Percentiles rank a stretch among this genome's conserved stretches.
These are phyloP conservation scores for Scaptomyza caliginosa DNA, from an alignment of 2,888 invertebrate genomes.

Conservation along the genomic window DNA sequence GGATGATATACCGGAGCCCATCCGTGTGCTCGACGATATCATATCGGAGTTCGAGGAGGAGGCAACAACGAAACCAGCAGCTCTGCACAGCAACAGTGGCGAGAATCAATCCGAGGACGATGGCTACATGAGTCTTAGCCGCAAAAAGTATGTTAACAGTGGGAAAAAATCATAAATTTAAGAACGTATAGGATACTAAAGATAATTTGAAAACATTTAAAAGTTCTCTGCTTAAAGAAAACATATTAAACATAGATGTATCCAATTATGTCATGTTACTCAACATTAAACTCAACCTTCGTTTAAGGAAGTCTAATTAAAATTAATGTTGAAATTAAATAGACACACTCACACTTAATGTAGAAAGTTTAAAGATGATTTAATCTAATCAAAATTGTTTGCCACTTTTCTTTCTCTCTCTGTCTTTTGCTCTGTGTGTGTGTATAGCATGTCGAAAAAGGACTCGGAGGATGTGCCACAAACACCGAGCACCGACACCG, in stretches of 20 bases:
- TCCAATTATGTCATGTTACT: no score
- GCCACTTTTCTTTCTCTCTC: constrained; percentile 4
- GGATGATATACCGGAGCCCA: constrained; percentile 94
- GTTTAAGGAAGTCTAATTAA: neutral
- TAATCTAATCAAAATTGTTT: constrained; percentile 5
- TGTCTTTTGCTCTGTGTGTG: neutral
- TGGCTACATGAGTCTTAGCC: constrained; percentile 97
- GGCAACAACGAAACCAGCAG: constrained; percentile 82
- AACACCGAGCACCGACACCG: constrained; percentile 74
- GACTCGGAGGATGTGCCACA: constrained; percentile 81
- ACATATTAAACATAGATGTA: no score
- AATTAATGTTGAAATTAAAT: neutral
- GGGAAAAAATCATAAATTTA: neutral
- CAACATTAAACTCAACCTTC: no score
- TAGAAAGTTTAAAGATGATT: constrained; percentile 9
- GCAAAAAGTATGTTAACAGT: constrained; percentile 88
- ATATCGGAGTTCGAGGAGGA: constrained; percentile 95
- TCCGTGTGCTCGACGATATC: constrained; percentile 94
- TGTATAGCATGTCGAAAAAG: constrained; percentile 75
- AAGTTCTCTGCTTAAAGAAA: no score
- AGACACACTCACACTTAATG: neutral
- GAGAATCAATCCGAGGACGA: constrained; percentile 95
- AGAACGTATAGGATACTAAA: neutral
- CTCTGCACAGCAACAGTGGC: constrained; percentile 86
- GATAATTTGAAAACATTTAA: no score